Evolutionary conservation across 2,888 invertebrate species (phyloP), one percentile per base, ranked within the genome.

Genomic region (Branchipolynoe longqiensis): DNA sequence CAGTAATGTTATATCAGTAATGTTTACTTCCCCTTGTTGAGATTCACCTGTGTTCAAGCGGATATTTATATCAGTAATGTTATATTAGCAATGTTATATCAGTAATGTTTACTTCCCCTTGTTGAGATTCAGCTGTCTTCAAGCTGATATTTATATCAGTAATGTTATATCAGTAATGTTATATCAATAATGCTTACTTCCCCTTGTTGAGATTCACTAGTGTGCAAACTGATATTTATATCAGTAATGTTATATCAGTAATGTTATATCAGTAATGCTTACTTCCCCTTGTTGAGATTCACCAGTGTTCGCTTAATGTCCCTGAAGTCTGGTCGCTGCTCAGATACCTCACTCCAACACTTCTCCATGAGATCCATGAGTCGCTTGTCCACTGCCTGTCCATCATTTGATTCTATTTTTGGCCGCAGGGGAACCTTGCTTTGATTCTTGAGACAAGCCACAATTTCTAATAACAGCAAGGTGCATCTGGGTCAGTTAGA

Each of bases 311-410:
- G 28, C n/a, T 82, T 82, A 6, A 82, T 54, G 56, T n/a, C 83
- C 4, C 33, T 40, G 56, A 86, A 86, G n/a, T 62, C 31, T 0
- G 86, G 85, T 33, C 87, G 56, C 36, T 18, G 25, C 8, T 84
- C 85, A 2, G 85, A 83, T 25, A 22, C 64, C 36, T 87, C 85
- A n/a, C 25, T 3, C 86, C 86, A 85, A 69, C 87, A 87, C 0
- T 33, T 62, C 6, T 59, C 41, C 74, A 85, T 62, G 14, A 87
- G 54, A 25, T 36, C 73, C 73, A 82, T 33, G 81, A 86, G 85
- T 25, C 28, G 48, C 18, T 18, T 31, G 25, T 78, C 58, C 31
- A 41, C 62, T 1, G 22, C 6, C 28, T 58, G n/a, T n/a, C n/a
- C n/a, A n/a, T n/a, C n/a, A n/a, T n/a, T n/a, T n/a, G n/a, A n/a